Conservation (phyloP, 2,113 vertebrate species). For the Malaclemys terrapin region DNA sequence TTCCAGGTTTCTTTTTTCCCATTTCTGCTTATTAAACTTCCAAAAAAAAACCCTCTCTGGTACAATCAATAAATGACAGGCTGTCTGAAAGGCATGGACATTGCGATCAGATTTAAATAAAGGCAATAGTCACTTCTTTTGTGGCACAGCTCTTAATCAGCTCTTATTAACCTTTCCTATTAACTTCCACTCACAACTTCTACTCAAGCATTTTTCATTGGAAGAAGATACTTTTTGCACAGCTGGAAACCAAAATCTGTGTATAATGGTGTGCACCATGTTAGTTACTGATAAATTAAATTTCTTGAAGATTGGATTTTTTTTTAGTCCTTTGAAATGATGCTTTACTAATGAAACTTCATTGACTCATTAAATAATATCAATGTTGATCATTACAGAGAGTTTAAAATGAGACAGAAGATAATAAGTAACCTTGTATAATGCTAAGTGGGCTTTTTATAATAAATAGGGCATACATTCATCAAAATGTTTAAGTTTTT, state of each 20-base stretch:
- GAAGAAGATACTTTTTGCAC: conserved; percentile 56
- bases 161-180: conserved; percentile 4
- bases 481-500: not conserved
- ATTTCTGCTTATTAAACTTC: not conserved
- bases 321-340: conserved; percentile 80
- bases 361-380: conserved; percentile 74
- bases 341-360: conserved; percentile 61
- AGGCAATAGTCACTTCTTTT: conserved; percentile 12
- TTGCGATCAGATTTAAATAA: conserved; percentile 3
- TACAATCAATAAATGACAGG: not conserved
- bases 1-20: not conserved
- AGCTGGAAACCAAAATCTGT: conserved; percentile 65
- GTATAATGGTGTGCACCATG: conserved; percentile 75
- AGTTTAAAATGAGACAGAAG: conserved; percentile 1
- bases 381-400: conserved; percentile 56
- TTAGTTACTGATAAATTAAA: conserved; percentile 79
- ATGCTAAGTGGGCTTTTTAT: not conserved
- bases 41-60: not conserved
- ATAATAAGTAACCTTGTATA: not conserved
- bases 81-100: not conserved
- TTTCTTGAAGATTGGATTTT: conserved; percentile 56
- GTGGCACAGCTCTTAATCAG: conserved; percentile 9
- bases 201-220: not conserved
- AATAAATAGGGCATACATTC: not conserved
- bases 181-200: conserved; percentile 10